Base-by-base conservation (phyloP, 2,113 vertebrate species). In the Sylvicapra grimmia region DNA sequence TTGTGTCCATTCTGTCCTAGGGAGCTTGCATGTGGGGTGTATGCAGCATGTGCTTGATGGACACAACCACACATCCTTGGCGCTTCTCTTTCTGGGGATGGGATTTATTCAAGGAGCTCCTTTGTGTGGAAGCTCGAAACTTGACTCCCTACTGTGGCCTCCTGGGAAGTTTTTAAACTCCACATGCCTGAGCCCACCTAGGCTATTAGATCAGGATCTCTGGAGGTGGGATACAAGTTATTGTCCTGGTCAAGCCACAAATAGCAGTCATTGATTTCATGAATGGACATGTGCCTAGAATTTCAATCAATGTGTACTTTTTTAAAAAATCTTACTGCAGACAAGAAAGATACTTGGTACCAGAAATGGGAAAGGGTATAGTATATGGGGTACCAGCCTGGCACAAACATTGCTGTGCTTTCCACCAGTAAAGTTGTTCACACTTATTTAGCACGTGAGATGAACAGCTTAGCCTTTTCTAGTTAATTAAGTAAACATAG, bases 1-100 rank as follows among this genome's bases (percentile, higher is more conserved):
- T 58, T 3, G 19, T 40, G 59, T 63, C 29, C 15, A 11, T 75
- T 27, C 25, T 63, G 47, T 31, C 84, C 47, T 25, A 18, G 44
- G n/a, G 54, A 82, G 11, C 21, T 58, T 54, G 65, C 49, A 12
- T 4, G 1, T 29, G 59, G n/a, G 14, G 19, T 4, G 33, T 4
- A 1, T 8, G 7, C 25, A 6, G 54, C 3, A 9, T 4, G 25
- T 68, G 21, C 18, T 6, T 13, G 31, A 49, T 4, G 19, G 18
- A 6, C 13, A 0, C 4, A 6, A 19, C 36, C n/a, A 33, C 23
- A 33, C 13, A 1, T 53, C 23, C 18, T 29, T 1, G 2, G 49
- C 1, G 0, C 19, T 29, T 61, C 53, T 33, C 18, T 8, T 49
- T 56, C 18, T 0, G 3, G 51, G 79, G 49, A 40, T 5, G 16